These are phyloP conservation scores for Platynereis dumerilii DNA, from an alignment of 2,888 invertebrate species.

Conservation along the genomic window DNA sequence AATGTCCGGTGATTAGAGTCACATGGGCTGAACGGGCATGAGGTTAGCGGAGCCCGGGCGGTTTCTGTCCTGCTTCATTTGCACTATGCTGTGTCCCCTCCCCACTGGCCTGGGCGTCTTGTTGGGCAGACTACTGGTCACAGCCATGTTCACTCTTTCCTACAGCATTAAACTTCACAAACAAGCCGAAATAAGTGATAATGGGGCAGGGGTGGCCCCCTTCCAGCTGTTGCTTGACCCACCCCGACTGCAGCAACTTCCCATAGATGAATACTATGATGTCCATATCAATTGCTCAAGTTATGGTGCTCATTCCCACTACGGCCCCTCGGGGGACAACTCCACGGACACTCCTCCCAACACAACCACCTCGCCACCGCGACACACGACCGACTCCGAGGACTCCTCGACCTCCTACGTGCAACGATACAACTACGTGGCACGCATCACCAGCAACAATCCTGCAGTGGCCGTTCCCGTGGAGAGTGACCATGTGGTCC, in stretches of 20 bases:
- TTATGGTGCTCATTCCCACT: background rate
- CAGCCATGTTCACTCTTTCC: background rate
- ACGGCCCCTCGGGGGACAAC: too few relatives aligned
- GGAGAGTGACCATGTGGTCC: constrained; percentile 15
- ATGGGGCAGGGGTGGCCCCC: constrained; percentile 7
- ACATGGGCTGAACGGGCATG: too few relatives aligned
- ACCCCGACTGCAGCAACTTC: background rate
- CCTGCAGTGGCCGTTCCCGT: constrained; percentile 13
- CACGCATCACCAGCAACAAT: constrained; percentile 12
- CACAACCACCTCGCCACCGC: too few relatives aligned
- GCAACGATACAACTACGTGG: constrained; percentile 13
- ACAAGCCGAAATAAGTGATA: background rate
- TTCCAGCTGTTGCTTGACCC: background rate
- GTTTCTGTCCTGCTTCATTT: too few relatives aligned
- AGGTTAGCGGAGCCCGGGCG: too few relatives aligned
- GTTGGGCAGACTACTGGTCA: too few relatives aligned
- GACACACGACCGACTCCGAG: too few relatives aligned
- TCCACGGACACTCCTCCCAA: too few relatives aligned
- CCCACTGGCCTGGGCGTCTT: too few relatives aligned
- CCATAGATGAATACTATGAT: constrained; percentile 5
- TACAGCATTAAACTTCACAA: constrained; percentile 7
- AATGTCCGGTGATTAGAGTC: too few relatives aligned
- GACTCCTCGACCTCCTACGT: too few relatives aligned
- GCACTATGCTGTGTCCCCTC: too few relatives aligned
- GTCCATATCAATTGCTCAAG: constrained; percentile 27